Evolutionary conservation across 2,888 invertebrate species (phyloP).

Genomic region (Zaprionus obscuricornis): DNA sequence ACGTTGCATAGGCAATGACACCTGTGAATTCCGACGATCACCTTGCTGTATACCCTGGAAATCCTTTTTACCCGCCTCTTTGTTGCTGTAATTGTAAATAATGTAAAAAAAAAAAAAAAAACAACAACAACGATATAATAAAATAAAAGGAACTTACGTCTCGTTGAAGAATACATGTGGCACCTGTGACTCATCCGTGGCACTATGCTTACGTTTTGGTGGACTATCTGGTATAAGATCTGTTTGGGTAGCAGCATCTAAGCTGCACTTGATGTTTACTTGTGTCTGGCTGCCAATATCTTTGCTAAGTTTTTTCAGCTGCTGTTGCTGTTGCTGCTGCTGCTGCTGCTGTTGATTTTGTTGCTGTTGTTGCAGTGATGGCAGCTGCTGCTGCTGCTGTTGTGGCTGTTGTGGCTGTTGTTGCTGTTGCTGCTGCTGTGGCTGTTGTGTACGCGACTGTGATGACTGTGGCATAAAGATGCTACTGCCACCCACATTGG

Average conservation of each 20-base stretch:
- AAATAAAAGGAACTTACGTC: too few relatives aligned
- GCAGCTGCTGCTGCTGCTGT: neutral
- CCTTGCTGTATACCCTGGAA: slow-evolving; percentile 15
- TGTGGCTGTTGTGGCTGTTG: neutral
- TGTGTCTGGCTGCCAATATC: slow-evolving; percentile 33
- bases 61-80: too few relatives aligned
- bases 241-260: slow-evolving; percentile 55
- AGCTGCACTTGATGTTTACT: slow-evolving; percentile 1
- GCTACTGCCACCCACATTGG: slow-evolving; percentile 30
- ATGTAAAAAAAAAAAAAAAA: slow-evolving; percentile 3
- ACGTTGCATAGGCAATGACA: slow-evolving; percentile 57
- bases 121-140: neutral
- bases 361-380: slow-evolving; percentile 5
- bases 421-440: neutral
- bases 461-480: slow-evolving; percentile 18
- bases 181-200: slow-evolving; percentile 4
- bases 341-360: too few relatives aligned
- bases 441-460: neutral
- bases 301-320: too few relatives aligned
- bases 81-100: neutral
- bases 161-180: neutral
- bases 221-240: slow-evolving; percentile 21
- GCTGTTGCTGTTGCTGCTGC: too few relatives aligned
- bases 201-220: slow-evolving; percentile 45
- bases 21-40: slow-evolving; percentile 56